Percentiles rank a stretch among this genome's conserved stretches.
phyloP scores from a whole-genome alignment of 1,140 invertebrate genomes.

The Pseudoatta argentina region DNA sequence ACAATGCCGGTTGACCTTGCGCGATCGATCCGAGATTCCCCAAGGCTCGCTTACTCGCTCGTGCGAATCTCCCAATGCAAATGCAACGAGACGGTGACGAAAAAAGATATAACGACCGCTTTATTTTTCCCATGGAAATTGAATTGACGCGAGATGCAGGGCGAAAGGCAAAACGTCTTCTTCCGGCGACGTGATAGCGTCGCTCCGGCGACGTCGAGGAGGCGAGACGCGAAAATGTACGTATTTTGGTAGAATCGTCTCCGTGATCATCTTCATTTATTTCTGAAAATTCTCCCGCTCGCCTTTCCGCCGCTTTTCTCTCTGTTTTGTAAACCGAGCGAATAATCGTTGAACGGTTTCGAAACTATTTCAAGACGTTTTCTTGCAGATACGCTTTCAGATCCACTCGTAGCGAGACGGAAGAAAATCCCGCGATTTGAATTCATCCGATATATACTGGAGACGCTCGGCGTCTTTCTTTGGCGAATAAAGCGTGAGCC shows the following conservation, averaged over 20 bases:
- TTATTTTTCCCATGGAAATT: conserved; percentile 55
- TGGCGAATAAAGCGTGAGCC: conserved; percentile 22
- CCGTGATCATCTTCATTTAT: conserved; percentile 39
- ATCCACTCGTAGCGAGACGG: conserved; percentile 37
- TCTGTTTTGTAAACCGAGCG: conserved; percentile 34
- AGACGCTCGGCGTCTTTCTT: conserved; percentile 9
- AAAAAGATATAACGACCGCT: conserved; percentile 7
- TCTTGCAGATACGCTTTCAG: conserved; percentile 35
- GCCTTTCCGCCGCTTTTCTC: conserved; percentile 16
- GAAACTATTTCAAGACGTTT: conserved; percentile 59
- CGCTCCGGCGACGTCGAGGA: neutral
- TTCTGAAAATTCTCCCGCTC: conserved; percentile 30
- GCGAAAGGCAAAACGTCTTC: neutral
- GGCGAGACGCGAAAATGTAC: conserved; percentile 35
- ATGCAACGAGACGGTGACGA: conserved; percentile 8
- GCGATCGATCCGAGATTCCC: conserved; percentile 45
- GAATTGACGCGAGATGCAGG: conserved; percentile 30
- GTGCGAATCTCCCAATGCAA: conserved; percentile 26
- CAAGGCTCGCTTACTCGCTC: conserved; percentile 66
- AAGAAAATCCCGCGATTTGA: conserved; percentile 54
- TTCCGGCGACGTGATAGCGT: neutral
- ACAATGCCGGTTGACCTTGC: conserved; percentile 57
- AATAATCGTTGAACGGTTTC: conserved; percentile 55
- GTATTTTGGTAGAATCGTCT: conserved; percentile 45
- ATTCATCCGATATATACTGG: conserved; percentile 40